Base-by-base conservation (phyloP, 2,888 invertebrate genomes). In the Spilosoma lubricipeda region DNA sequence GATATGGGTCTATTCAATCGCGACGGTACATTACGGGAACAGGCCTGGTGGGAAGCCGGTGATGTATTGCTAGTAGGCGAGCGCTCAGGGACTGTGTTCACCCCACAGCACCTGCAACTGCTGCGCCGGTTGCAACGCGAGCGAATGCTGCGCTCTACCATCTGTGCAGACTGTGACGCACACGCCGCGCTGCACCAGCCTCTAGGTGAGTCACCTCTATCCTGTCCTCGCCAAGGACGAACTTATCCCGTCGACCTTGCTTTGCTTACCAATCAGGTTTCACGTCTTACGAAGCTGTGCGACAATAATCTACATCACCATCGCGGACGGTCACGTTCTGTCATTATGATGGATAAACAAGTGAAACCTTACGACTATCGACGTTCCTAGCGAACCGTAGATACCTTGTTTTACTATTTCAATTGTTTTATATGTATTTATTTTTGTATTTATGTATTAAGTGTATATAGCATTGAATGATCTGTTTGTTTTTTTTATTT, bases 1-100 rank as follows among this genome's bases (percentile, higher is more conserved):
- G 98, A 98, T 90, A 96, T 97, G 96, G 98, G 98, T 83, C 91
- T 96, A 77, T 96, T 97, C 83, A 96, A 97, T 86, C 96, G 96
- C 72, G 95, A 94, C 72, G 96, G 95, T 15, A 96, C 96, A 64
- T 88, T 97, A 82, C 96, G 96, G 30, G 97, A 96, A 88, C 96
- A 96, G 87, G 95, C 96, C 3, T 95, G 95, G 93, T 95, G 95
- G 95, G 96, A 96, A 74, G 93, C 97, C 1, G 96, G 96, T 11
- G 96, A 96, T 82, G 96, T 96, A 84, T 87, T 96, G 83, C 90
- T 96, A 88, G 95, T 97, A 66, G 96, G 96, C 80, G 96, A 96
- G 82, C 91, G 93, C 76, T 94, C 95, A 77, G 96, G 96, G 71
- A 97, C 97, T 79, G 97, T 97, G 81, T 97, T 97, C 90, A 96